Percentiles rank a stretch among this genome's conserved stretches.
phyloP scores from a whole-genome alignment of 2,113 vertebrate genomes.

The Arenaria interpres region DNA sequence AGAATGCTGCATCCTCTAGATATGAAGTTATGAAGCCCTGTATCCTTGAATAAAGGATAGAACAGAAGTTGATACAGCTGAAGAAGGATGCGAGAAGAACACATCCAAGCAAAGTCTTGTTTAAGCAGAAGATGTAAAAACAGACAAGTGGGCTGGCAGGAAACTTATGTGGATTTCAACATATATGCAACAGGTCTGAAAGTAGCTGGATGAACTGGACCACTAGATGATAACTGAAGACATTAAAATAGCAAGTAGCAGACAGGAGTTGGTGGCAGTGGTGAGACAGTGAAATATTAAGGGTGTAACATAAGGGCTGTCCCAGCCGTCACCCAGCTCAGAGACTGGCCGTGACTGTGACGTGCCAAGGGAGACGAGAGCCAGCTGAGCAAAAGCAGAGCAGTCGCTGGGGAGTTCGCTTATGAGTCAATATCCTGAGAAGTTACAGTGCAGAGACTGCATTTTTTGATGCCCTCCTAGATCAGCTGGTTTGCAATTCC shows the following conservation, averaged over 20 bases:
- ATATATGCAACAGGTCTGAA: background rate
- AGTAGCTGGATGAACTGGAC: background rate
- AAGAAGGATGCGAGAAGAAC: background rate
- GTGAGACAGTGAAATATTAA: background rate
- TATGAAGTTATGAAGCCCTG: background rate
- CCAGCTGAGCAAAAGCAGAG: background rate
- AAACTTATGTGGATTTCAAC: background rate
- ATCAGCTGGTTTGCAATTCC: background rate
- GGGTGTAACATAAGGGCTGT: background rate
- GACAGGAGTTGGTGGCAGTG: background rate
- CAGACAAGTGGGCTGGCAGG: background rate
- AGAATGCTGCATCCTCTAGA: background rate
- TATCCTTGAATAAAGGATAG: background rate
- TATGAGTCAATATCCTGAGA: background rate
- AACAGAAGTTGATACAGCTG: background rate
- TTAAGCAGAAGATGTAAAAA: background rate
- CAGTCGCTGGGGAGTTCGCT: background rate
- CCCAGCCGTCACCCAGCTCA: background rate
- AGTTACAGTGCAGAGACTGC: background rate
- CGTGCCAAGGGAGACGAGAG: background rate
- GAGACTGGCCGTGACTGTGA: background rate
- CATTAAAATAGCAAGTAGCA: background rate
- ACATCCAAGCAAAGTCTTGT: background rate
- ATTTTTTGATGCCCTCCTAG: background rate
- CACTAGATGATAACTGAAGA: background rate